Evolutionary conservation across 2,113 vertebrate species (phyloP).

Genomic region (Hippocampus abdominalis): DNA sequence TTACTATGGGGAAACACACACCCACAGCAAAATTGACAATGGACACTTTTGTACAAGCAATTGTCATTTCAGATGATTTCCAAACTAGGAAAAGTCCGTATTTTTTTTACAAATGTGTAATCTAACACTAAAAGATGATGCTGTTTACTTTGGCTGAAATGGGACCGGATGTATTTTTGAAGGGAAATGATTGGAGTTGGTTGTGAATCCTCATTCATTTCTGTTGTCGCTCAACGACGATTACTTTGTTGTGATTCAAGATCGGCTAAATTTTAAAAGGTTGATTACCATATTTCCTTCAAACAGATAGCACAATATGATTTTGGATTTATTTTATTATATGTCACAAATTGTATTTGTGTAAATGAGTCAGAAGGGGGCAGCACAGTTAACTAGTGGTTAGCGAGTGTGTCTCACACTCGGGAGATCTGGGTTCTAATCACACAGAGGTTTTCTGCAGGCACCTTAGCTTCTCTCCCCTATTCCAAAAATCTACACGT

Average conservation of each 20-base stretch:
- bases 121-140: neutral
- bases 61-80: constrained; percentile 16
- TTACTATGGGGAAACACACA: constrained; percentile 29
- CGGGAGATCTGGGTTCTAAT: no score
- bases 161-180: neutral
- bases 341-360: neutral
- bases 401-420: no score
- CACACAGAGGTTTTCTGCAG: no score
- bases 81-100: constrained; percentile 18
- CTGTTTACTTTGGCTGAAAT: constrained; percentile 13
- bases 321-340: no score
- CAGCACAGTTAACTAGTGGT: no score
- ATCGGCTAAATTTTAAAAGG: neutral
- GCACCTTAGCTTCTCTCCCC: no score
- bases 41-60: constrained; percentile 21
- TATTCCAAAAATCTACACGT: no score
- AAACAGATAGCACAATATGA: neutral
- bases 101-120: constrained; percentile 18
- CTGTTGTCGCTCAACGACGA: neutral
- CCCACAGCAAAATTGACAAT: neutral
- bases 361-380: neutral
- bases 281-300: neutral
- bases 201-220: neutral
- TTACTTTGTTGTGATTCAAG: neutral
- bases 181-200: neutral